Conservation (phyloP, 2,888 invertebrate genomes). For the Conomelus anceps region DNA sequence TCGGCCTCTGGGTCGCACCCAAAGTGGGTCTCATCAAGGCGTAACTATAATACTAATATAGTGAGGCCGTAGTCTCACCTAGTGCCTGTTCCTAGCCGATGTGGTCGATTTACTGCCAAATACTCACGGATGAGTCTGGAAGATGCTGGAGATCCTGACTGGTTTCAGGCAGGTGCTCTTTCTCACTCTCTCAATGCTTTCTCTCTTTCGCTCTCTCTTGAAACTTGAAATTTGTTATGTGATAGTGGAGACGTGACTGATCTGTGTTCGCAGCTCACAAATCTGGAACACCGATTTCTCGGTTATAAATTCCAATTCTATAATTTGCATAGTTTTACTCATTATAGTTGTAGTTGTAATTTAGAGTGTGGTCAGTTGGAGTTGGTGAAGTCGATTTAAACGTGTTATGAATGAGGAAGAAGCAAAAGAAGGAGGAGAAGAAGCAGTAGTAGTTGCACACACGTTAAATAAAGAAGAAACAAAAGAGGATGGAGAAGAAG, state of each 20-base stretch:
- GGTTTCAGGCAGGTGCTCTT: background rate
- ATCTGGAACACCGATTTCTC: background rate
- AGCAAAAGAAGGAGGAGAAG: too few relatives aligned
- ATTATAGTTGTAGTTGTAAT: too few relatives aligned
- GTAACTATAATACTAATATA: background rate
- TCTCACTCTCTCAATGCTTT: too few relatives aligned
- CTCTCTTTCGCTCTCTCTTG: too few relatives aligned
- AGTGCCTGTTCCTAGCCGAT: background rate
- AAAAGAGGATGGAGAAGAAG: too few relatives aligned
- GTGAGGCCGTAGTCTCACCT: background rate
- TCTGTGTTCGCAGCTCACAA: background rate
- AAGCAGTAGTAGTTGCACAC: too few relatives aligned
- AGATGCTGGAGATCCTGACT: background rate
- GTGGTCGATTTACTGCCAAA: background rate
- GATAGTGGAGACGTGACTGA: background rate
- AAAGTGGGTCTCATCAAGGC: background rate
- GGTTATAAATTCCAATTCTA: background rate
- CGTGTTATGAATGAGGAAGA: too few relatives aligned
- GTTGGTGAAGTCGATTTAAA: too few relatives aligned
- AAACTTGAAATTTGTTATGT: too few relatives aligned
- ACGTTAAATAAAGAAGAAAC: too few relatives aligned
- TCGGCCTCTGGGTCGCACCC: background rate
- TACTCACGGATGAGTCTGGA: background rate
- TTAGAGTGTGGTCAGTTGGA: too few relatives aligned
- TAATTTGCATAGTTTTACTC: too few relatives aligned